Base-by-base conservation (phyloP, 2,797 vertebrate species). In the Parambassis ranga region DNA sequence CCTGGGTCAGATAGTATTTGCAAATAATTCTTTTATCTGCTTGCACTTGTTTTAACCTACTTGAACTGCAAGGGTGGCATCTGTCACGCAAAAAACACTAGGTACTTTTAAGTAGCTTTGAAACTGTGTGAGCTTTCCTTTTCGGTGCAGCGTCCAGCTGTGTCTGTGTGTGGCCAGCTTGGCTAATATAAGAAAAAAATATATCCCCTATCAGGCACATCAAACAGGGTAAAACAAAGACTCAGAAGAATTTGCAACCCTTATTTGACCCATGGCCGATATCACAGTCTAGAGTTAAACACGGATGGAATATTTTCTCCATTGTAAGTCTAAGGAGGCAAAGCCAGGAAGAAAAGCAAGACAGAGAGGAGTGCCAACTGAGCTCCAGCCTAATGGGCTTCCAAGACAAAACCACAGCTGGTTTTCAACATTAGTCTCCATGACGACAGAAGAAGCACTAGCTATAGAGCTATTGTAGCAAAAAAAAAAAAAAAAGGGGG, bases 401-500 rank as follows among this genome's bases (percentile, higher is more conserved):
- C 82, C 77, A 82, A 87, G 83, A 89, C 86, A 91, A 90, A 91
- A 90, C 81, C 87, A 89, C 86, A 89, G 85, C 87, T 86, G 82
- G 84, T 82, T 88, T 86, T 80, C 74, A 82, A 84, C 86, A 88
- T 89, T 87, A 86, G 89, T 90, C 82, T 77, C 87, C 86, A 90
- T 90, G 84, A 73, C 77, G 50, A 91, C 89, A 61, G 61, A 83
- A 84, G 77, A 86, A 88, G 82, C 80, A 46, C 75, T 57, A 63
- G 78, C 75, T 62, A 71, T 67, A 79, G 75, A 41, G 71, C 82
- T 52, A 82, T 86, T 89, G 80, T 86, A 64, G 48, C 35, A 74
- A 78, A 74, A 76, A 76, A 48, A 77, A 46, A 51, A 23, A n/a
- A 16, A 14, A 16, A 41, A 28, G 35, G 46, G 31, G 10, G 10